Evolutionary conservation across 1,140 invertebrate species (phyloP), one percentile per base, ranked within the genome.

Genomic region (Goniozus legneri): DNA sequence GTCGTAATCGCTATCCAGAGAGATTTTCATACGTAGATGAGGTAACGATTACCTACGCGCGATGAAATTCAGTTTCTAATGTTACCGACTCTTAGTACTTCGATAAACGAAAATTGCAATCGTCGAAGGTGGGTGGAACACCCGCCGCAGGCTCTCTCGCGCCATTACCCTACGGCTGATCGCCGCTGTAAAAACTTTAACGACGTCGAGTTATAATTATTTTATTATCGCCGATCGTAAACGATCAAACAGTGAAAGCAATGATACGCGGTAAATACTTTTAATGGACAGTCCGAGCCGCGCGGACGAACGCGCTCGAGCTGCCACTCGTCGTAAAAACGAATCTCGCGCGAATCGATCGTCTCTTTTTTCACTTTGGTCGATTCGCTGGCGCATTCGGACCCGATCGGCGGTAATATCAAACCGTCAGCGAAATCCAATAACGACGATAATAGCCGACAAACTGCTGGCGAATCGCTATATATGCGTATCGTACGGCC

Each of bases 151-250:
- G 46, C 41, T 52, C 50, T 8, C 24, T 14, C 49, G 47, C 53
- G 47, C 47, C n/a, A n/a, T n/a, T n/a, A n/a, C n/a, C n/a, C n/a
- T n/a, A n/a, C n/a, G n/a, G n/a, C n/a, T n/a, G n/a, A n/a, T n/a
- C 47, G 60, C 43, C 53, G 43, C 54, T 57, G 60, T 66, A 65
- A 67, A n/a, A 27, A 67, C 55, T 61, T 71, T 69, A 64, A 71
- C 52, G 62, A 65, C 54, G 50, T 41, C 50, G 53, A 64, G 61
- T 69, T 69, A 69, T 71, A 72, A 73, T 72, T 72, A 70, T 66
- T 69, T 73, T 69, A 71, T 70, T 71, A 69, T 71, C 61, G 54
- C 47, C 50, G 56, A 67, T 66, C 69, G 67, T 71, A 69, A 69
- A 69, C 55, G 57, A 69, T 69, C 60, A 55, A 65, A 63, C 62